These are phyloP conservation scores for Argyresthia albistria DNA, from an alignment of 2,888 invertebrate species.

Conservation along the genomic window DNA sequence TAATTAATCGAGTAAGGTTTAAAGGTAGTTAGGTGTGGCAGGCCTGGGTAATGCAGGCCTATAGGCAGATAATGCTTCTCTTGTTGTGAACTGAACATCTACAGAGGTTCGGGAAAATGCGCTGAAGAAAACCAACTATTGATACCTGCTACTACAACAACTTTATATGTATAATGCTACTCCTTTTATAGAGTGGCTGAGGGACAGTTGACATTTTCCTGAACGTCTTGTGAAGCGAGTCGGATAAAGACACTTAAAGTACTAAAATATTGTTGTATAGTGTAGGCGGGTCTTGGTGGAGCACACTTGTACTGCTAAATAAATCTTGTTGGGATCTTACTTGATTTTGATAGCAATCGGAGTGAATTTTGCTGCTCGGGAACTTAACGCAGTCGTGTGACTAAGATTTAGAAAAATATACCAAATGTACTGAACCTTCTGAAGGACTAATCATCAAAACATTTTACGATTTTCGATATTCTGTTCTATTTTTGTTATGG, in stretches of 20 bases:
- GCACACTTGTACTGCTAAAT: background rate
- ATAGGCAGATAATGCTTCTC: constrained; percentile 44
- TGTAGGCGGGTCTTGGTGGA: constrained; percentile 17
- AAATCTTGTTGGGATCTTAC: background rate
- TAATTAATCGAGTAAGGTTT: constrained; percentile 47
- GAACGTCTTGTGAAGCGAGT: constrained; percentile 31
- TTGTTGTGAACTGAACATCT: constrained; percentile 43
- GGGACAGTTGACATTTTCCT: background rate
- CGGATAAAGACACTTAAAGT: constrained; percentile 66
- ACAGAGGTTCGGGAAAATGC: background rate
- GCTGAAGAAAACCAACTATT: background rate
- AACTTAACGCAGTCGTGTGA: too few relatives aligned
- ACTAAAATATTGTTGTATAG: constrained; percentile 54
- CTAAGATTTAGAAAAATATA: too few relatives aligned
- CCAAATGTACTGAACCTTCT: too few relatives aligned
- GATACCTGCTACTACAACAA: too few relatives aligned
- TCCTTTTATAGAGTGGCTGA: too few relatives aligned
- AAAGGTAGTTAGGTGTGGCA: constrained; percentile 36
- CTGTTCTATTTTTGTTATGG: too few relatives aligned
- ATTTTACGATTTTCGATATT: too few relatives aligned
- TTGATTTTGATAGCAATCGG: background rate
- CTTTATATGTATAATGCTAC: too few relatives aligned
- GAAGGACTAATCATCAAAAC: too few relatives aligned
- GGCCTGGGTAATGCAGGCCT: constrained; percentile 21
- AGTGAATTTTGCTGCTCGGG: too few relatives aligned